Percentiles rank a stretch among this genome's conserved stretches.
Evolutionary conservation across 2,888 invertebrate genomes (phyloP).

Genomic region (Cephus spinipes): DNA sequence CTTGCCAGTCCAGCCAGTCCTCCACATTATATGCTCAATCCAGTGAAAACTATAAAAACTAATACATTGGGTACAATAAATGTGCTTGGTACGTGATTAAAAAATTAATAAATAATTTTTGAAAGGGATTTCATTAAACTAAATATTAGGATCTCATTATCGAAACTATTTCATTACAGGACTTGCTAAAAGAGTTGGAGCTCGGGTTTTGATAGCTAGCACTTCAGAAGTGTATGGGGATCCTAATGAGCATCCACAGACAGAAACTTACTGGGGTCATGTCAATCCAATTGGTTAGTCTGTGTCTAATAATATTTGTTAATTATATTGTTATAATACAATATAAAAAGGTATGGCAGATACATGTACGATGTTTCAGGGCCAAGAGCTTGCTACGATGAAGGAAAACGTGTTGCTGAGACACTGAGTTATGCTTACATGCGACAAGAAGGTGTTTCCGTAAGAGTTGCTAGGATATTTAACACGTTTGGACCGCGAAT

Average conservation of each 20-base stretch:
- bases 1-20: constrained; percentile 99
- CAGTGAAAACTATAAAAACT: constrained; percentile 99
- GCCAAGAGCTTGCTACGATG: constrained; percentile 97
- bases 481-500: constrained; percentile 99
- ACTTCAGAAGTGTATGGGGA: constrained; percentile 99
- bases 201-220: constrained; percentile 94
- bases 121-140: not conserved
- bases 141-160: not conserved
- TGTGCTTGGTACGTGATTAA: constrained; percentile 77
- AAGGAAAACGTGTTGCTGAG: constrained; percentile 98
- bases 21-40: constrained; percentile 99
- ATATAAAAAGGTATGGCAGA: not conserved
- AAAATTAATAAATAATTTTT: not conserved
- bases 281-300: constrained; percentile 93
- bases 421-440: constrained; percentile 96
- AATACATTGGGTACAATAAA: constrained; percentile 97
- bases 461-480: constrained; percentile 97
- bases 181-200: constrained; percentile 91
- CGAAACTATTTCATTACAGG: constrained; percentile 69
- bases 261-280: constrained; percentile 98
- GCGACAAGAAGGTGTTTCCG: constrained; percentile 95
- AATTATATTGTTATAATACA: not conserved
- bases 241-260: constrained; percentile 97
- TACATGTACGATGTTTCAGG: constrained; percentile 68
- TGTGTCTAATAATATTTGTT: not conserved